Evolutionary conservation across 2,888 invertebrate genomes (phyloP), one percentile per base, ranked within the genome.

Genomic region (Ophonus ardosiacus): DNA sequence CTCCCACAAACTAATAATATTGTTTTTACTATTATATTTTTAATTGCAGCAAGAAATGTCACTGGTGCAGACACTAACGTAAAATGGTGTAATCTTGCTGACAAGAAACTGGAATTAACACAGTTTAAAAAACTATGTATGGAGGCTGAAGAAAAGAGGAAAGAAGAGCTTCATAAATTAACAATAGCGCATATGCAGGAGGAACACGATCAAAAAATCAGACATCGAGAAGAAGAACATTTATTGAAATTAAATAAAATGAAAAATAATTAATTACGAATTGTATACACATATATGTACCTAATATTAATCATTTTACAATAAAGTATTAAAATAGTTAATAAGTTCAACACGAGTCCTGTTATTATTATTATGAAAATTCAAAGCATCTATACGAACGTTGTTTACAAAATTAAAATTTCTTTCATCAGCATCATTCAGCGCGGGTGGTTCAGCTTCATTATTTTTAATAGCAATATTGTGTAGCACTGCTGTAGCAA

Each of bases 211-310:
- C 51, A 51, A 51, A 51, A 51, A 51, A 51, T 51, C 51, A 51
- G 57, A n/a, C 57, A 57, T 57, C 57, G 57, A 57, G 57, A 57
- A 57, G 57, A 57, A 57, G 57, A 57, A 57, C 57, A 57, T 57
- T n/a, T 57, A 57, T 57, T 57, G n/a, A 57, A 57, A 57, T 57
- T 57, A 57, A 57, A 57, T 0, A 57, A 8, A 8, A 57, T 8
- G 10, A 57, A 57, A 57, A 57, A 57, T 57, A 57, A 57, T 57
- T 57, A 8, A 57, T 5, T 4, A 57, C n/a, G n/a, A 57, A 57
- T 57, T 57, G 3, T 57, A n/a, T 57, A 57, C 13, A 21, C 21
- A 21, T 21, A 21, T n/a, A 57, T 57, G 57, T 57, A 57, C 21
- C 21, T 57, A n/a, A 57, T 57, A n/a, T 0, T 57, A n/a, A 57